Percentiles rank a stretch among this genome's conserved stretches.
Evolutionary conservation across 2,797 vertebrate species (phyloP).

Genomic region (Glossophaga mutica): DNA sequence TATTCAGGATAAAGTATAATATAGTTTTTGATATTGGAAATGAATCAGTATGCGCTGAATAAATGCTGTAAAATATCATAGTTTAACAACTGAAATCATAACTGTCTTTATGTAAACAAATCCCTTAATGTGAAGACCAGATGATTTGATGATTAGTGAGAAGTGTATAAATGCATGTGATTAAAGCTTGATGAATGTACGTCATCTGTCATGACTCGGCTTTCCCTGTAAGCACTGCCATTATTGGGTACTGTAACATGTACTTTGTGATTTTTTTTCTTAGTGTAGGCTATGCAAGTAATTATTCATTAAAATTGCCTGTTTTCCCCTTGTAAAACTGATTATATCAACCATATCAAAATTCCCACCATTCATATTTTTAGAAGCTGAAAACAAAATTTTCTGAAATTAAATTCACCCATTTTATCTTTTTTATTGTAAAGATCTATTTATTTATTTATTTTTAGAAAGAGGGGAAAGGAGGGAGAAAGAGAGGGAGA

Average conservation of each 20-base stretch:
- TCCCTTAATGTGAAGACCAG: not conserved
- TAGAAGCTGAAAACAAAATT: not conserved
- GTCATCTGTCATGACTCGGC: not conserved
- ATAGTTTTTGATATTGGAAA: not conserved
- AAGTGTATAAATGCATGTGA: not conserved
- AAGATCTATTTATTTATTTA: too few relatives aligned
- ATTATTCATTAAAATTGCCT: not conserved
- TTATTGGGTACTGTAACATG: not conserved
- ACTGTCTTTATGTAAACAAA: conserved; percentile 10
- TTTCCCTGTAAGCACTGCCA: not conserved
- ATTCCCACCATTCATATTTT: not conserved
- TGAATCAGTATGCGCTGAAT: not conserved
- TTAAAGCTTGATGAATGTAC: not conserved
- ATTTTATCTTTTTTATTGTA: too few relatives aligned
- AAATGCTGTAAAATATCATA: not conserved
- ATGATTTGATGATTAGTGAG: not conserved
- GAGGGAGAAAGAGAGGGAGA: too few relatives aligned
- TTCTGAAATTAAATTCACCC: not conserved
- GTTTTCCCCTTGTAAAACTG: not conserved
- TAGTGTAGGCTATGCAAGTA: not conserved
- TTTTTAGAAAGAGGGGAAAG: too few relatives aligned
- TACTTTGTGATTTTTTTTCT: not conserved
- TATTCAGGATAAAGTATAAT: not conserved
- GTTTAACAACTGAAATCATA: not conserved
- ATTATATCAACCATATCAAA: not conserved